Base-by-base conservation (phyloP, 2,797 vertebrate genomes). In the Helicolenus hilgendorfi region DNA sequence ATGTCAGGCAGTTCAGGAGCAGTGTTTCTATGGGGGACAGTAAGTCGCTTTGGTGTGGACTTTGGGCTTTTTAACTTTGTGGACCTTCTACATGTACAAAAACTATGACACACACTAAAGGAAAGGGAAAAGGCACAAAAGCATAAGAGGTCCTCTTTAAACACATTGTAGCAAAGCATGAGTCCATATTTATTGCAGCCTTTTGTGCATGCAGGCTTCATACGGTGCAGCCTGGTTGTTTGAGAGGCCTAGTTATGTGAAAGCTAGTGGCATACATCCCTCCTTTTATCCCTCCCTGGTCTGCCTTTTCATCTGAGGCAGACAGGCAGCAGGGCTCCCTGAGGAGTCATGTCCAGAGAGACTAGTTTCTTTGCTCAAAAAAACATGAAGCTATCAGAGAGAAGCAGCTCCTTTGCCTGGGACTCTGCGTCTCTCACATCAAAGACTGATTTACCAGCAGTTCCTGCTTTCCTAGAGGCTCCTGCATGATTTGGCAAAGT, bases 391-490 rank as follows among this genome's bases (percentile, higher is more conserved):
- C 18, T 91, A 94, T 93, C 90, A 88, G 88, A 92, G 79, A 89
- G 68, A 74, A 68, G 88, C 93, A 77, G 89, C 72, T 84, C 81
- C 84, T 65, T 79, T 89, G 89, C 85, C 88, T 67, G 88, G 65
- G 90, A 85, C 87, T 89, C 75, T 84, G 84, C 70, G 1, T 77
- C 81, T 85, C 73, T 79, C 67, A 82, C 95, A 88, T 96, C 91
- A 96, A 93, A 95, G 81, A 45, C 87, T 41, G 86, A 90, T 92
- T 94, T 88, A 83, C 79, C 85, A 86, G 81, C 82, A 74, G 91
- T 75, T 83, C 75, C 71, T 65, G 67, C 85, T 83, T 88, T 91
- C 85, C 86, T 89, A 73, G 65, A 83, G 89, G 89, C 89, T 75
- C 31, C 63, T 38, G 79, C 26, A 1, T 92, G 95, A 94, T 22